Conservation (phyloP, 2,888 invertebrate species). For the Drosophila phalerata region DNA sequence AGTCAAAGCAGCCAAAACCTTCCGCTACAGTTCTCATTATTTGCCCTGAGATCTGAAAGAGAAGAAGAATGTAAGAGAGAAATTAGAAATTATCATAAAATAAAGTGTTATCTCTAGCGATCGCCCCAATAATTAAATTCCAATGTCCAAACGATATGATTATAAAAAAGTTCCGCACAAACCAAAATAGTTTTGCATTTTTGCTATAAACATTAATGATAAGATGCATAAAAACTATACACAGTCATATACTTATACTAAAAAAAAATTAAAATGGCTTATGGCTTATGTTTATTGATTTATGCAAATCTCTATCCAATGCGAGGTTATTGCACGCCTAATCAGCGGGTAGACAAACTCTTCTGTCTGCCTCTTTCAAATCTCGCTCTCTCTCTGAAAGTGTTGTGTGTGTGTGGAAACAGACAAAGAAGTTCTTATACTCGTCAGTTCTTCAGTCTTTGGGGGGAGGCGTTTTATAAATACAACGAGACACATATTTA, state of each 20-base stretch:
- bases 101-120: slow-evolving; percentile 59
- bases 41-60: slow-evolving; percentile 21
- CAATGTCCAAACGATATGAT: slow-evolving; percentile 38
- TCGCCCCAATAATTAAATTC: slow-evolving; percentile 47
- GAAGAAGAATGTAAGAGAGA: slow-evolving; percentile 1
- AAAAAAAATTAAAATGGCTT: slow-evolving; percentile 40
- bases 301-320: slow-evolving; percentile 61
- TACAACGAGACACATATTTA: slow-evolving; percentile 40
- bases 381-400: neutral
- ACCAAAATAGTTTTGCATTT: slow-evolving; percentile 33
- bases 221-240: slow-evolving; percentile 16
- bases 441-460: slow-evolving; percentile 13
- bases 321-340: slow-evolving; percentile 65
- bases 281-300: slow-evolving; percentile 74
- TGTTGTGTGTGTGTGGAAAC: neutral
- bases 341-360: slow-evolving; percentile 48
- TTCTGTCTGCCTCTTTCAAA: neutral
- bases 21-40: slow-evolving; percentile 59
- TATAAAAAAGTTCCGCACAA: neutral
- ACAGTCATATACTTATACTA: slow-evolving; percentile 3
- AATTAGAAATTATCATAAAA: slow-evolving; percentile 57
- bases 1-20: slow-evolving; percentile 24
- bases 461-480: slow-evolving; percentile 55
- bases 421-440: slow-evolving; percentile 34
- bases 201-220: slow-evolving; percentile 36